phyloP scores from a whole-genome alignment of 2,888 invertebrate genomes.

The Isoperla grammatica region DNA sequence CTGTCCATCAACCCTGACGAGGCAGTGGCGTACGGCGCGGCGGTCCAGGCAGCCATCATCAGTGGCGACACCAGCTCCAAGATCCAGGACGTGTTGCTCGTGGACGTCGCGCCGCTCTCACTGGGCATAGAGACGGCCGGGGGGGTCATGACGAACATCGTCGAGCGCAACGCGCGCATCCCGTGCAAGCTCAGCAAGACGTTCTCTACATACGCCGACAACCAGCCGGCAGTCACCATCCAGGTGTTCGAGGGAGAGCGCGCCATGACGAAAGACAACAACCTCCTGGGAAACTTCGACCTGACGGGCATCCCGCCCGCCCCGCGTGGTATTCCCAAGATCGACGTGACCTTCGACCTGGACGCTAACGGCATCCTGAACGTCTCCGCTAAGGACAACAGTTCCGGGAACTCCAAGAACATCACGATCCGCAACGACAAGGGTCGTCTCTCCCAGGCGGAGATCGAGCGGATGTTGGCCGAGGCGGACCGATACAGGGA shows the following conservation, averaged over 20 bases:
- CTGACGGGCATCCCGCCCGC: slow-evolving; percentile 41
- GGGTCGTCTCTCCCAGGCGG: slow-evolving; percentile 76
- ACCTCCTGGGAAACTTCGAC: slow-evolving; percentile 36
- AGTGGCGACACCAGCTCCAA: slow-evolving; percentile 52
- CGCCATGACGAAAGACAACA: slow-evolving; percentile 48
- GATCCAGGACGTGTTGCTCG: slow-evolving; percentile 73
- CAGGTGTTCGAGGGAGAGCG: slow-evolving; percentile 42
- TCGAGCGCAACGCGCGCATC: slow-evolving; percentile 74
- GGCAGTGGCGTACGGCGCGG: slow-evolving; percentile 96
- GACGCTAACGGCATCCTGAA: slow-evolving; percentile 53
- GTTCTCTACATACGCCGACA: slow-evolving; percentile 76
- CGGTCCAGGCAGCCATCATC: slow-evolving; percentile 93
- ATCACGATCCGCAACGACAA: slow-evolving; percentile 86
- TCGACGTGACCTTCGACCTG: slow-evolving; percentile 66
- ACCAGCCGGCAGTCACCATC: slow-evolving; percentile 62
- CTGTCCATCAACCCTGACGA: slow-evolving; percentile 97
- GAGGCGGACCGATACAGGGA: slow-evolving; percentile 74
- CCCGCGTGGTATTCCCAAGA: slow-evolving; percentile 42
- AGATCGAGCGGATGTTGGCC: slow-evolving; percentile 77
- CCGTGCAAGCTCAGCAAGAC: slow-evolving; percentile 66
- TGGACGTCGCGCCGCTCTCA: slow-evolving; percentile 59
- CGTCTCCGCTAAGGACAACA: slow-evolving; percentile 53
- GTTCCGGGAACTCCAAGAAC: slow-evolving; percentile 66
- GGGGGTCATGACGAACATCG: slow-evolving; percentile 76
- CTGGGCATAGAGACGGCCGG: slow-evolving; percentile 80